A percentile compares a stretch with the other conserved stretches of the same genome.
These are phyloP conservation scores for Brachyalestes nurse DNA, from an alignment of 2,797 vertebrate species.

Conservation along the genomic window DNA sequence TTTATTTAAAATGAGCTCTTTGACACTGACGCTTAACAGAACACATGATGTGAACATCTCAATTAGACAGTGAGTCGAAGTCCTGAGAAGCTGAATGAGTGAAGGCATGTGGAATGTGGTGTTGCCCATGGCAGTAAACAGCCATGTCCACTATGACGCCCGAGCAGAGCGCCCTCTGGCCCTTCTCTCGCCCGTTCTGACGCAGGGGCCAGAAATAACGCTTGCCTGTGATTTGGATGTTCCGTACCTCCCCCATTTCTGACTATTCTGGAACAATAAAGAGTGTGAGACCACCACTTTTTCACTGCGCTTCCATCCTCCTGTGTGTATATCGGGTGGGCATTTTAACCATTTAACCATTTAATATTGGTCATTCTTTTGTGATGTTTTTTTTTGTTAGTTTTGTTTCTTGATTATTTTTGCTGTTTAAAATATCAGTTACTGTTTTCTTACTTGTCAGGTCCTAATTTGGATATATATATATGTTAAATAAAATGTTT, in stretches of 20 bases:
- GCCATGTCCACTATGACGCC: conserved; percentile 16
- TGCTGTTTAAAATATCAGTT: too few relatives aligned
- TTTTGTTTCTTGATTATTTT: too few relatives aligned
- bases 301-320: background rate
- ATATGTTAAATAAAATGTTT: too few relatives aligned
- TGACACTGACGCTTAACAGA: background rate
- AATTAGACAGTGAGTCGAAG: background rate
- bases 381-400: too few relatives aligned
- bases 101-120: conserved; percentile 17
- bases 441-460: too few relatives aligned
- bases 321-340: too few relatives aligned
- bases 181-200: conserved; percentile 42
- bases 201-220: conserved; percentile 45
- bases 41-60: background rate
- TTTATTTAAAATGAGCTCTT: too few relatives aligned
- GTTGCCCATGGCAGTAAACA: conserved; percentile 43
- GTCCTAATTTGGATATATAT: too few relatives aligned
- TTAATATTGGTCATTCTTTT: too few relatives aligned
- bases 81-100: conserved; percentile 5
- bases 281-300: background rate
- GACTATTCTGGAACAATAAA: conserved; percentile 15
- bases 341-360: background rate
- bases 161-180: background rate
- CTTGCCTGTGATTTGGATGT: conserved; percentile 47
- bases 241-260: conserved; percentile 16